phyloP scores from a whole-genome alignment of 2,113 vertebrate species.

The Ceuthmochares aereus region DNA sequence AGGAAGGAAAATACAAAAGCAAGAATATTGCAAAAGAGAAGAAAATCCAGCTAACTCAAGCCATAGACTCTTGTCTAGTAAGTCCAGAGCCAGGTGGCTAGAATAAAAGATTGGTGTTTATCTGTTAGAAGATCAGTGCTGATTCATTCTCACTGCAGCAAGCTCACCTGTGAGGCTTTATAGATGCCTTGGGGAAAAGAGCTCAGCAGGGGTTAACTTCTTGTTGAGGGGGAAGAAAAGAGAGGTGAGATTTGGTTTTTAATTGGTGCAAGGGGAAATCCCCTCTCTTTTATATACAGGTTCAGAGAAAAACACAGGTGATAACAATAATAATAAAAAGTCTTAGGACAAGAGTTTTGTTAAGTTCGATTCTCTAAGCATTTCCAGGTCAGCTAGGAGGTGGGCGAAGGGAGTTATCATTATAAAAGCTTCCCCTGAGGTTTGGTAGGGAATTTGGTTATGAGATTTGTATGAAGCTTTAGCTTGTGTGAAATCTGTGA shows the following conservation, averaged over 20 bases:
- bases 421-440: constrained; percentile 21
- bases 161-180: constrained; percentile 82
- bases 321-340: constrained; percentile 42
- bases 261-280: constrained; percentile 78
- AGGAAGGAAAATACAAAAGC: constrained; percentile 33
- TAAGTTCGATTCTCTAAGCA: neutral
- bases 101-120: constrained; percentile 80
- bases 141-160: constrained; percentile 75
- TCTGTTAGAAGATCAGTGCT: constrained; percentile 76
- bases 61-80: constrained; percentile 17
- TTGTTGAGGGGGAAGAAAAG: constrained; percentile 70
- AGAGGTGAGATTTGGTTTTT: constrained; percentile 69
- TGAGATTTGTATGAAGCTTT: constrained; percentile 8
- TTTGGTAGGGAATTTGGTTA: neutral
- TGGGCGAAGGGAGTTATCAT: constrained; percentile 7
- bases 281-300: constrained; percentile 68
- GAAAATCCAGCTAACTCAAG: constrained; percentile 47
- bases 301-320: constrained; percentile 51
- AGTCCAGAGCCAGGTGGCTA: constrained; percentile 68
- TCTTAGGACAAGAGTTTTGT: constrained; percentile 11
- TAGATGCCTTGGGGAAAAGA: constrained; percentile 76
- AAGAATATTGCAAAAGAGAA: constrained; percentile 7
- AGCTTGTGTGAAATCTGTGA: neutral
- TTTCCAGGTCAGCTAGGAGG: constrained; percentile 51
- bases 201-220: constrained; percentile 78